Base-by-base conservation (phyloP, 1,140 invertebrate species). In the Drosophila sucinea region DNA sequence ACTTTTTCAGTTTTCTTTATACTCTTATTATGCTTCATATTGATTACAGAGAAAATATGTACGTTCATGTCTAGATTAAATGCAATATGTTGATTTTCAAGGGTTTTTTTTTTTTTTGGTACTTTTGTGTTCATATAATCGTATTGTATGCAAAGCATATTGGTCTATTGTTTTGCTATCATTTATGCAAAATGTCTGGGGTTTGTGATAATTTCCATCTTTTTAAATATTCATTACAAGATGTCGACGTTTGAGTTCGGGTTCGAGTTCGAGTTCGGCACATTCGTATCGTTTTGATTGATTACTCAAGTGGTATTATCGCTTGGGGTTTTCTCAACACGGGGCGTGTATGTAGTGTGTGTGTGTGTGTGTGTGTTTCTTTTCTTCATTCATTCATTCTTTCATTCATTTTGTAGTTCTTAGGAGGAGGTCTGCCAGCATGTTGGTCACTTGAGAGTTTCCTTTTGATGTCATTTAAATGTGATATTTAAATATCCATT, bases 281-380 rank as follows among this genome's bases (percentile, higher is more conserved):
- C n/a, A 25, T 51, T 51, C 44, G 23, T 87, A 87, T 87, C 84
- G 83, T 70, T 89, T 87, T 87, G 83, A 87, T 87, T 87, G 83
- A 87, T 87, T 87, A 89, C 83, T 87, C 73, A 83, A 87, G 83
- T 87, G 83, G 83, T 89, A 47, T 86, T 83, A 87, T 87, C 84
- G 84, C 74, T 67, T 77, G 38, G 44, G 41, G 64, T 56, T 70
- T 35, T 61, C 60, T 38, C 61, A 61, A 73, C 76, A 30, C 72
- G 60, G 55, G 74, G 74, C 80, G 72, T 76, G 80, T 73, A 35
- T 38, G 27, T 69, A 73, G 80, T 72, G 32, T 35, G 25, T 68
- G 67, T 44, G 17, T 44, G 41, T 44, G 40, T 10, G 17, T 44
- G 2, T 30, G 63, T 47, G 65, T 56, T 81, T 69, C 71, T 40